Evolutionary conservation across 2,113 vertebrate genomes (phyloP), one percentile per base, ranked within the genome.

Genomic region (Siphamia tubifer): DNA sequence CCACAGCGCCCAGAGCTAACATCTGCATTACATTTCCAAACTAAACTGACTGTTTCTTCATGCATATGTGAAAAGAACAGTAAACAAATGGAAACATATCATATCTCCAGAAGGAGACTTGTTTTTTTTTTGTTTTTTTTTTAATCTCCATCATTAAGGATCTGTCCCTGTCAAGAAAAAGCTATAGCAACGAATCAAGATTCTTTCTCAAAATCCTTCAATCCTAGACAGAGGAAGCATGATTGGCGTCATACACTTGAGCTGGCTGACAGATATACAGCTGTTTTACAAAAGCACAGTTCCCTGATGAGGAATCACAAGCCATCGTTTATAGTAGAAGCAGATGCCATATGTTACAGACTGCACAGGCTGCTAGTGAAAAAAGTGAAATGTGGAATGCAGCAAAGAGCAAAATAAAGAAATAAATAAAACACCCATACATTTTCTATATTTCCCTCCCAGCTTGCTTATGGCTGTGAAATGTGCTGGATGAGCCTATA

Each of bases 401-500:
- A 35, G 25, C 52, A 57, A 71, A 63, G 35, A 31, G 58, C 13
- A 56, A 5, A 16, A n/a, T n/a, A n/a, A n/a, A n/a, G n/a, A n/a
- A n/a, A n/a, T n/a, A n/a, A 12, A 24, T 58, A 62, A 62, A 56
- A 60, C 55, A 9, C 9, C 45, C 2, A 42, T 51, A 55, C 40
- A 74, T 80, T 79, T 31, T 23, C 30, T 58, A 68, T 62, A 57
- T 69, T 51, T 34, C 21, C n/a, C 36, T 60, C 25, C 51, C 38
- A 48, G 58, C 52, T 52, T 4, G 45, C 48, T 53, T 38, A 52
- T 6, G 31, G 68, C 80, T 60, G 68, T 68, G 68, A 83, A 85
- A 82, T 74, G 48, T 55, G 70, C 69, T 75, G 58, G 74, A 79
- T 79, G 56, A 45, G 47, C 77, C 52, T 48, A 16, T 43, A 74